These are phyloP conservation scores for Molossus molossus DNA, from an alignment of 2,797 vertebrate genomes.

Conservation along the genomic window DNA sequence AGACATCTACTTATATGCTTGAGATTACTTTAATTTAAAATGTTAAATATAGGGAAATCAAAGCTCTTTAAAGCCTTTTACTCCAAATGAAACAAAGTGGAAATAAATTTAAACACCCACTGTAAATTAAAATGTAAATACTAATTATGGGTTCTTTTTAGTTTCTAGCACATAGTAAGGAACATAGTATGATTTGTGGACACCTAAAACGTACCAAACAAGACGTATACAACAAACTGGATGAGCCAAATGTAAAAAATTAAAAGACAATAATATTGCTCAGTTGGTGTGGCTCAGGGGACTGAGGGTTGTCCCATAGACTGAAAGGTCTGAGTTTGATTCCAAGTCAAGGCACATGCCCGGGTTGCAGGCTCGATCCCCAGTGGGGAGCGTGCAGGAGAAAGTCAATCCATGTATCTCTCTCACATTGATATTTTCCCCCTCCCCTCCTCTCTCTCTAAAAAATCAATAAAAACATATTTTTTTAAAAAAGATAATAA, in stretches of 20 bases:
- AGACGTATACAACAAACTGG: neutral
- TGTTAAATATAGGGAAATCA: conserved; percentile 39
- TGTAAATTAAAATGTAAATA: conserved; percentile 67
- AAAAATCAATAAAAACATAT: no score
- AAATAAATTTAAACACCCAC: conserved; percentile 54
- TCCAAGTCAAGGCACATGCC: no score
- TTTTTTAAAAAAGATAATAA: neutral
- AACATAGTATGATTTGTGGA: conserved; percentile 10
- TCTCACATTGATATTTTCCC: no score
- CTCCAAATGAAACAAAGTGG: conserved; percentile 57
- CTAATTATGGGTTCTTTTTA: conserved; percentile 26
- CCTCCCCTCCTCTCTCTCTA: no score
- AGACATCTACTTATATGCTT: conserved; percentile 42
- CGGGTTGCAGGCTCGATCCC: no score
- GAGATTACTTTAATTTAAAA: conserved; percentile 56
- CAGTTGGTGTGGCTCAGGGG: no score
- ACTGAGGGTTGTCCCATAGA: no score
- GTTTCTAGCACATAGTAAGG: conserved; percentile 49
- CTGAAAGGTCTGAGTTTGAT: no score
- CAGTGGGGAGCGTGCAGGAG: no score
- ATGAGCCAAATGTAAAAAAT: neutral
- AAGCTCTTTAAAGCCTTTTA: conserved; percentile 53
- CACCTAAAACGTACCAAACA: conserved; percentile 23
- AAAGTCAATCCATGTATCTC: no score
- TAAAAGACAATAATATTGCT: neutral